Percentiles rank a stretch among this genome's conserved stretches.
These are phyloP conservation scores for Episyrphus balteatus DNA, from an alignment of 1,140 invertebrate genomes.

Conservation along the genomic window DNA sequence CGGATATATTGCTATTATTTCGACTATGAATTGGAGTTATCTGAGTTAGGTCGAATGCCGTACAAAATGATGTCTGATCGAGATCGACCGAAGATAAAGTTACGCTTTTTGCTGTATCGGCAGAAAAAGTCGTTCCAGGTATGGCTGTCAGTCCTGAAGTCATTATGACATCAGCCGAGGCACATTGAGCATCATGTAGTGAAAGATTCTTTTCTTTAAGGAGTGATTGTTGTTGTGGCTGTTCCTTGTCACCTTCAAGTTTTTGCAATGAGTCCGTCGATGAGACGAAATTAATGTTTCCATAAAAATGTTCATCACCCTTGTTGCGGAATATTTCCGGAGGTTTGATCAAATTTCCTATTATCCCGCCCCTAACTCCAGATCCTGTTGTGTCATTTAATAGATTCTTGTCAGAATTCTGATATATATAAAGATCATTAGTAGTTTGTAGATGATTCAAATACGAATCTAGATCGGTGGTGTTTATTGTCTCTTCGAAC, in stretches of 20 bases:
- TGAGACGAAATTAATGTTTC: slow-evolving; percentile 33
- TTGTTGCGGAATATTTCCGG: slow-evolving; percentile 31
- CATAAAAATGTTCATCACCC: slow-evolving; percentile 31
- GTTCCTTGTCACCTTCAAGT: slow-evolving; percentile 7
- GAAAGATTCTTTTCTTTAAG: slow-evolving; percentile 7
- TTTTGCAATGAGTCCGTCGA: slow-evolving; percentile 32
- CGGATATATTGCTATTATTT: slow-evolving; percentile 37
- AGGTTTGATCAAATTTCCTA: slow-evolving; percentile 30
- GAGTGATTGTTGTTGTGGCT: not conserved
- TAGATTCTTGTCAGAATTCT: slow-evolving; percentile 11
- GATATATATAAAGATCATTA: slow-evolving; percentile 23
- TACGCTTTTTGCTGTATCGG: not conserved
- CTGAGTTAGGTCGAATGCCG: slow-evolving; percentile 1
- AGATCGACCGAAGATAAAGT: not conserved
- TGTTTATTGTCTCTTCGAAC: slow-evolving; percentile 42
- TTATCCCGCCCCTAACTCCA: slow-evolving; percentile 12
- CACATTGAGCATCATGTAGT: slow-evolving; percentile 2
- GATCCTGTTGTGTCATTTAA: slow-evolving; percentile 16
- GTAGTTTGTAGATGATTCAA: slow-evolving; percentile 48
- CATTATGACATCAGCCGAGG: not conserved
- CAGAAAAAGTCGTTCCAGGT: not conserved
- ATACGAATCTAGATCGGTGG: slow-evolving; percentile 53
- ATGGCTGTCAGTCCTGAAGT: too few species aligned
- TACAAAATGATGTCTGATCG: not conserved
- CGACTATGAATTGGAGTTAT: slow-evolving; percentile 27